Evolutionary conservation across 2,888 invertebrate genomes (phyloP), one percentile per base, ranked within the genome.

Genomic region (Hypomecis punctinalis): DNA sequence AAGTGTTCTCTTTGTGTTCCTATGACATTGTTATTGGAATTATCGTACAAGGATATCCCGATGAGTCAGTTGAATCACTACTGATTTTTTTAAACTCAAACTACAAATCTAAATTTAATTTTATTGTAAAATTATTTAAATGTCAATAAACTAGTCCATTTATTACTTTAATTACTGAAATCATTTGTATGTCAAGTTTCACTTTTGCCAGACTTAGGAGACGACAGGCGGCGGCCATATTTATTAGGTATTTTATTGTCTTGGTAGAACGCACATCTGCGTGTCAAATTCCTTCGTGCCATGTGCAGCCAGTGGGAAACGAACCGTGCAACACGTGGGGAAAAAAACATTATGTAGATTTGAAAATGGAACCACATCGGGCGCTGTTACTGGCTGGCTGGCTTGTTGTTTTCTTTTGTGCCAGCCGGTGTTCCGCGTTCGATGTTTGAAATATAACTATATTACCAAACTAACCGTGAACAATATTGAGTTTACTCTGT

Each of bases 251-350:
- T 90, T 89, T 89, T 87, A 89, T 87, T 82, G 79, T 85, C 83
- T 84, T 82, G 82, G 80, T 84, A 85, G 86, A 86, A 88, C 85
- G 86, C 85, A 89, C 92, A 92, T 92, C 92, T 93, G 92, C 92
- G 91, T 90, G 90, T 91, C 90, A 86, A 92, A 93, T 93, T 92
- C 92, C 91, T 88, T 74, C 75, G 78, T 81, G 90, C 90, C 92
- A 92, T 93, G 91, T 93, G 92, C 90, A 85, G 83, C 84, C 83
- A 86, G 86, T 90, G 91, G 89, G 91, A 91, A 91, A 73, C 90
- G 84, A 84, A 86, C 85, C 90, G 85, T 89, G 83, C 72, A 68
- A 72, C 72, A 71, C 68, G 70, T 66, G 62, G 58, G 49, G 61
- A 64, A 70, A 72, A n/a, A 69, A 70, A 72, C 63, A 62, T 66